These are phyloP conservation scores for Diachrysia chrysitis DNA, from an alignment of 2,888 invertebrate genomes.

Conservation along the genomic window DNA sequence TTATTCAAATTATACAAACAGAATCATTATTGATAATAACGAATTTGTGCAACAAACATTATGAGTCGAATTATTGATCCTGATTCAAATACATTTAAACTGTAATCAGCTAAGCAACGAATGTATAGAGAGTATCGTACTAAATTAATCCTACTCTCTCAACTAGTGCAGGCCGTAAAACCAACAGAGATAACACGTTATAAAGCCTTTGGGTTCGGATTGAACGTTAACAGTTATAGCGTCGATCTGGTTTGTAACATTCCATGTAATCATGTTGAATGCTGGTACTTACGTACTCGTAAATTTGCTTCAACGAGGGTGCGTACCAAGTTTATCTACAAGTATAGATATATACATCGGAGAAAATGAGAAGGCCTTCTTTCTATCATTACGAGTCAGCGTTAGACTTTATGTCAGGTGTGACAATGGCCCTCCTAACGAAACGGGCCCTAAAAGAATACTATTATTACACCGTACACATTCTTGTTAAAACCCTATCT, in stretches of 20 bases:
- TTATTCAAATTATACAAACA: too few relatives aligned
- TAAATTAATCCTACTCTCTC: constrained; percentile 49
- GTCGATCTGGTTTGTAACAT: constrained; percentile 51
- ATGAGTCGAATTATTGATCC: background rate
- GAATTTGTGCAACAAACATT: background rate
- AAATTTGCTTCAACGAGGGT: constrained; percentile 36
- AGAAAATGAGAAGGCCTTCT: constrained; percentile 10
- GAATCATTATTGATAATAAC: too few relatives aligned
- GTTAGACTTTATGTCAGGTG: constrained; percentile 22
- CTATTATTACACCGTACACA: constrained; percentile 2
- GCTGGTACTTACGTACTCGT: constrained; percentile 45
- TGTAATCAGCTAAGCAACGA: constrained; percentile 38
- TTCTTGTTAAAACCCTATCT: background rate
- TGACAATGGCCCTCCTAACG: constrained; percentile 6
- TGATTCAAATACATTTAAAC: background rate
- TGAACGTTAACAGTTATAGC: constrained; percentile 56
- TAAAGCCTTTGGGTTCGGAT: constrained; percentile 52
- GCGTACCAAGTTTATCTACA: constrained; percentile 28
- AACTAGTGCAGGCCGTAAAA: constrained; percentile 55
- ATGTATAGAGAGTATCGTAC: constrained; percentile 42
- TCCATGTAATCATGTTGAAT: constrained; percentile 46
- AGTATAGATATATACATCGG: constrained; percentile 14
- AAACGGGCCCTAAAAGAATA: constrained; percentile 9
- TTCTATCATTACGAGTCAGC: constrained; percentile 14
- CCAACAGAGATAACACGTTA: constrained; percentile 46